Evolutionary conservation across 2,797 vertebrate genomes (phyloP).

Genomic region (Champsocephalus gunnari): DNA sequence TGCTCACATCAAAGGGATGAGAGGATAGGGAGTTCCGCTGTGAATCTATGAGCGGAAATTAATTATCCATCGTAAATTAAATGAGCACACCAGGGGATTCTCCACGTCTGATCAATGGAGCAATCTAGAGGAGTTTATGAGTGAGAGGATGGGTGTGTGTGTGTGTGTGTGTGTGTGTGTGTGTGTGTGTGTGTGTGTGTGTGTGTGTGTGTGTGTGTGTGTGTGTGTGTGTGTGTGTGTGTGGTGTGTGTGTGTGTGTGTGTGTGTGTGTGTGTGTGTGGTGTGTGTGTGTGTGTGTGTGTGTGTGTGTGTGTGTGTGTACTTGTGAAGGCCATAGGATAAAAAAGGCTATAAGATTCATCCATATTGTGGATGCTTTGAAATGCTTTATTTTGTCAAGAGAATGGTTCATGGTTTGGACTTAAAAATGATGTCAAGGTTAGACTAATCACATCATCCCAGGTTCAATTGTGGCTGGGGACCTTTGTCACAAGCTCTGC

Average conservation of each 20-base stretch:
- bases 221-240: too few relatives aligned
- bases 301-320: not conserved
- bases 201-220: too few relatives aligned
- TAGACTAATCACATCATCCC: not conserved
- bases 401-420: not conserved
- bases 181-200: too few relatives aligned
- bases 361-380: not conserved
- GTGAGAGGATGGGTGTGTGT: conserved; percentile 31
- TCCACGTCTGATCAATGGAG: conserved; percentile 74
- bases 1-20: conserved; percentile 71
- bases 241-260: too few relatives aligned
- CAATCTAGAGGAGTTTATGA: conserved; percentile 75
- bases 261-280: too few relatives aligned
- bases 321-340: conserved; percentile 26
- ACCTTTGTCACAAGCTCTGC: not conserved
- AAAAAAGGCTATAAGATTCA: not conserved
- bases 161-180: not conserved
- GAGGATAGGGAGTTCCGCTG: conserved; percentile 70
- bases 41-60: conserved; percentile 79
- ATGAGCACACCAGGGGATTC: conserved; percentile 71
- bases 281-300: too few relatives aligned
- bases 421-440: not conserved
- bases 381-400: conserved; percentile 8
- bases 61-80: conserved; percentile 82
- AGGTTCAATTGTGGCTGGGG: not conserved